Percentiles rank a stretch among this genome's conserved stretches.
These are phyloP conservation scores for Nothobranchius furzeri DNA, from an alignment of 2,113 vertebrate genomes.

Conservation along the genomic window DNA sequence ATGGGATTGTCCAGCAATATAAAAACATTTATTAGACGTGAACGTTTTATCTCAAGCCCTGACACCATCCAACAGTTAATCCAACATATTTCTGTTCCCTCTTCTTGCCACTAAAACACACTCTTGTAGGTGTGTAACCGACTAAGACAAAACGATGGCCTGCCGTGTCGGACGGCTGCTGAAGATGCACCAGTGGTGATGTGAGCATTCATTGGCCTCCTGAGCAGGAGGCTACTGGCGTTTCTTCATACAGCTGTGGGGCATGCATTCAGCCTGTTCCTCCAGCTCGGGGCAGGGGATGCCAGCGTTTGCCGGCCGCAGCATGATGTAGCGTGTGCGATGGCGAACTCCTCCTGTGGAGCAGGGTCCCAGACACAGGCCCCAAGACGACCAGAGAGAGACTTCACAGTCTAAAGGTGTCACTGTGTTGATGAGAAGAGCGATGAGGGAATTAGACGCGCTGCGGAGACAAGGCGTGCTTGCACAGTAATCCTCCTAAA, in stretches of 20 bases:
- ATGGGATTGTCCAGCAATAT: slow-evolving; percentile 1
- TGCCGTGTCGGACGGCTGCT: slow-evolving; percentile 13
- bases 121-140: background rate
- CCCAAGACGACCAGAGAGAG: slow-evolving; percentile 83
- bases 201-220: slow-evolving; percentile 43
- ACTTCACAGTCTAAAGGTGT: slow-evolving; percentile 84
- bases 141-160: slow-evolving; percentile 5
- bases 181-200: slow-evolving; percentile 34
- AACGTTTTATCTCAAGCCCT: slow-evolving; percentile 17
- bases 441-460: background rate
- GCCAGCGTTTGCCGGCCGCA: slow-evolving; percentile 80
- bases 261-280: slow-evolving; percentile 78
- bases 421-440: slow-evolving; percentile 45
- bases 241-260: slow-evolving; percentile 71
- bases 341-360: slow-evolving; percentile 73
- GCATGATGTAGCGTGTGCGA: slow-evolving; percentile 82
- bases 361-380: slow-evolving; percentile 78
- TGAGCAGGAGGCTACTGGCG: slow-evolving; percentile 56
- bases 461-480: background rate
- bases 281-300: slow-evolving; percentile 81
- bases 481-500: background rate
- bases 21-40: slow-evolving; percentile 4
- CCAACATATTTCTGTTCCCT: slow-evolving; percentile 1
- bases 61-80: background rate
- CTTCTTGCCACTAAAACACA: slow-evolving; percentile 10